These are phyloP conservation scores for Petaurus breviceps DNA, from an alignment of 2,113 vertebrate genomes.

Conservation along the genomic window DNA sequence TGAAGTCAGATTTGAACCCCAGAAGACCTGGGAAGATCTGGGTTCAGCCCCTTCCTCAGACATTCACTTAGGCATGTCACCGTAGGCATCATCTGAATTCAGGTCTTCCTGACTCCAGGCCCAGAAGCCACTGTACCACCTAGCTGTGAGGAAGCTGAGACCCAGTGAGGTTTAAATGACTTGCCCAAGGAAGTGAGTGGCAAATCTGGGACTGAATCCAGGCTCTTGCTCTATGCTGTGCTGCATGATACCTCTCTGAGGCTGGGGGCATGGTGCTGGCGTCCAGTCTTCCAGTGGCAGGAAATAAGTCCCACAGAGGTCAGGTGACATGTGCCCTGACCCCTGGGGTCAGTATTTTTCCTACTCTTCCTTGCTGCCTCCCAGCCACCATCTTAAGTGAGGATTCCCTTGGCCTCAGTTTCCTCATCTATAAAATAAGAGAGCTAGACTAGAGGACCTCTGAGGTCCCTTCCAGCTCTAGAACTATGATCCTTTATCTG, in stretches of 20 bases:
- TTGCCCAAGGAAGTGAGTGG: not conserved
- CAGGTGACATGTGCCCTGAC: not conserved
- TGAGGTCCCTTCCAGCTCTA: not conserved
- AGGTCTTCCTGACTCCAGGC: not conserved
- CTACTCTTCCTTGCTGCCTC: not conserved
- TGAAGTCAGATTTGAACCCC: not conserved
- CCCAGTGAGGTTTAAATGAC: not conserved
- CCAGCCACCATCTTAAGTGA: not conserved
- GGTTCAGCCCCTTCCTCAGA: not conserved
- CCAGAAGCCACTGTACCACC: not conserved
- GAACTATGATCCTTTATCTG: not conserved
- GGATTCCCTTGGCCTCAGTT: not conserved
- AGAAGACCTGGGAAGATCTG: not conserved
- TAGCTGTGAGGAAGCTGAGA: not conserved
- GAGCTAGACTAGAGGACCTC: not conserved
- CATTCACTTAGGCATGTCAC: not conserved
- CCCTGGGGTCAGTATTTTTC: not conserved
- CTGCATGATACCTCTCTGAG: slow-evolving; percentile 2
- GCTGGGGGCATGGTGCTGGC: not conserved
- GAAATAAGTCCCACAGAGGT: not conserved
- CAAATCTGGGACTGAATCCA: not conserved
- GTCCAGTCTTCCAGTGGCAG: not conserved
- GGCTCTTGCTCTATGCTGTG: not conserved
- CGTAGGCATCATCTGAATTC: not conserved
- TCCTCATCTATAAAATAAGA: not conserved